Conservation (phyloP, 2,888 invertebrate genomes). For the Thecophora atra region DNA sequence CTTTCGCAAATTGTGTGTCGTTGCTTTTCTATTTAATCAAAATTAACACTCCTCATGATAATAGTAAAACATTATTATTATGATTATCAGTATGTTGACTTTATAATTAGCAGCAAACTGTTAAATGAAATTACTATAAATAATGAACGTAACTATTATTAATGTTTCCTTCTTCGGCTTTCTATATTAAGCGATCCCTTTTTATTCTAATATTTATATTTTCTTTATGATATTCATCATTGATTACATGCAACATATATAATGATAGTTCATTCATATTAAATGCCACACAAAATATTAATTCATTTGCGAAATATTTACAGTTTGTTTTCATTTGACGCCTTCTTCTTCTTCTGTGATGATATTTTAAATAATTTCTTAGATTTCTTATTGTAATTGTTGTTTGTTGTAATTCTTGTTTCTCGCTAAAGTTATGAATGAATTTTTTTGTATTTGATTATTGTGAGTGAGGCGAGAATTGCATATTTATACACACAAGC, state of each 20-base stretch:
- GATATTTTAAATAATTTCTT: background rate
- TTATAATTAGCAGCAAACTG: constrained; percentile 11
- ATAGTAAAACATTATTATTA: background rate
- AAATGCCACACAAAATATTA: too few relatives aligned
- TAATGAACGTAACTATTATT: too few relatives aligned
- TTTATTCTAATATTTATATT: too few relatives aligned
- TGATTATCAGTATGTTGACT: background rate
- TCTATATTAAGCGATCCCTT: too few relatives aligned
- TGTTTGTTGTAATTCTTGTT: constrained; percentile 17
- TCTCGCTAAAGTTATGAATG: constrained; percentile 29
- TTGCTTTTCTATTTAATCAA: background rate
- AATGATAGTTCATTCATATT: too few relatives aligned
- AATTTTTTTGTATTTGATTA: constrained; percentile 19
- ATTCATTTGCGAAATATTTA: background rate
- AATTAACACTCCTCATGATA: background rate
- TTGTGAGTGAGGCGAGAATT: background rate
- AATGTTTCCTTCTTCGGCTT: too few relatives aligned
- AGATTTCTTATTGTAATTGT: background rate
- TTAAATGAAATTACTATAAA: background rate
- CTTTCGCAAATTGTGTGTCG: too few relatives aligned
- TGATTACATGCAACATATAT: too few relatives aligned
- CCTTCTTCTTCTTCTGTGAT: background rate
- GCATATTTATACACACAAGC: too few relatives aligned
- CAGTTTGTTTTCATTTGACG: constrained; percentile 6
- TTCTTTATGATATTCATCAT: too few relatives aligned